phyloP scores from a whole-genome alignment of 2,888 invertebrate species.

The Troilus luridus region DNA sequence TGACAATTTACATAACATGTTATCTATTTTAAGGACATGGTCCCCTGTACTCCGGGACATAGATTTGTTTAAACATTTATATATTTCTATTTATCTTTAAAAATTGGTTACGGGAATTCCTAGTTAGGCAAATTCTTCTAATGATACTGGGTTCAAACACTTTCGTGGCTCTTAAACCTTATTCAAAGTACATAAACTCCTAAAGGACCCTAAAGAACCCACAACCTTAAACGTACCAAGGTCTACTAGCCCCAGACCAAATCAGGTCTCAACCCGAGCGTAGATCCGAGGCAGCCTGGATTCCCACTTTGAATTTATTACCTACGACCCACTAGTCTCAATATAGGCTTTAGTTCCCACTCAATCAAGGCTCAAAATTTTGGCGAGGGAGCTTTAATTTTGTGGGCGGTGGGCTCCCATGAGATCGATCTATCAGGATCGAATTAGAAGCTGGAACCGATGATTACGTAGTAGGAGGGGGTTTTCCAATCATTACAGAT shows the following conservation, averaged over 20 bases:
- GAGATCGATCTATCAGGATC: not conserved
- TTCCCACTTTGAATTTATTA: conserved; percentile 31
- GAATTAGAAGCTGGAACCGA: not conserved
- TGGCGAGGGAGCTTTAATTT: not conserved
- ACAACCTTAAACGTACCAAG: not conserved
- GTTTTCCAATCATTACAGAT: not conserved
- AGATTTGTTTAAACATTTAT: too few relatives aligned
- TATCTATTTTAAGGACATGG: too few relatives aligned
- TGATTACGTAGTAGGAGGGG: not conserved
- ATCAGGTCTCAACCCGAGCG: not conserved
- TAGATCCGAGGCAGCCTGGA: not conserved
- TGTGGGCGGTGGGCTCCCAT: not conserved
- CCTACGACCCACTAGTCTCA: conserved; percentile 34
- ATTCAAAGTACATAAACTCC: not conserved
- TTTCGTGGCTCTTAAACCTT: not conserved
- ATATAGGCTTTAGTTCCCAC: conserved; percentile 2
- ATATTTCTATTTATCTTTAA: too few relatives aligned
- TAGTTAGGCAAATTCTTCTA: not conserved
- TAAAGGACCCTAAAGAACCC: not conserved
- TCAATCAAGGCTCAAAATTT: not conserved
- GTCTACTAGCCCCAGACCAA: not conserved
- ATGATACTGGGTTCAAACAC: not conserved
- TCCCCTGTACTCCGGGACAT: too few relatives aligned
- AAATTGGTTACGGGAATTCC: too few relatives aligned
- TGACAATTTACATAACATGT: too few relatives aligned